Evolutionary conservation across 2,113 vertebrate genomes (phyloP), one percentile per base, ranked within the genome.

Genomic region (Tychaedon coryphoeus): DNA sequence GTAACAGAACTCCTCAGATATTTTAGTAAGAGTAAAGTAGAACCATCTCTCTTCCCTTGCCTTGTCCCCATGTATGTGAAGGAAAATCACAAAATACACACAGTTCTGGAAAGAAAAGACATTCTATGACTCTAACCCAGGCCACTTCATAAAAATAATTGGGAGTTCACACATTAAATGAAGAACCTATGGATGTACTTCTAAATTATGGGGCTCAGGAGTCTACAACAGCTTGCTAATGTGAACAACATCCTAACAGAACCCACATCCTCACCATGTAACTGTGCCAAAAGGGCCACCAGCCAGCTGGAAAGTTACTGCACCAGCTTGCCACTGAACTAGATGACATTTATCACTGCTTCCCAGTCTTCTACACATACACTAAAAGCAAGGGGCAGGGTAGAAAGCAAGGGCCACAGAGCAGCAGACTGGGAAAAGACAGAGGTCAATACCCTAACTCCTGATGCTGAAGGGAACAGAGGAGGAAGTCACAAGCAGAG

Each of bases 11-110:
- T 82, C 38, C 62, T 90, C 86, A 80, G 43, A 61, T 57, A 72
- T 26, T 83, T 87, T 77, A 89, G 40, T 40, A 85, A 66, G 45
- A 87, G 77, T 38, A 51, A 58, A 87, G 70, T 6, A 54, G 31
- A 74, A 86, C 15, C 74, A 71, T 45, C 47, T 53, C 17, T 70
- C 53, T 88, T 71, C 29, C 62, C 67, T 60, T 75, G 48, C 38
- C 25, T 66, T 71, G 71, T 60, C 22, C 33, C 33, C 75, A 75
- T 14, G 19, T 10, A 42, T 28, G 58, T 72, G 29, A 86, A 86
- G 34, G 50, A 83, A 91, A 92, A 75, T 26, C 53, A 86, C 57
- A 86, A 88, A 85, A 77, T 33, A 79, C 23, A 57, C 47, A 71
- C 6, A 80, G 60, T 53, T 93, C 65, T 88, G 65, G 34, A 92